Percentiles rank a stretch among this genome's conserved stretches.
These are phyloP conservation scores for Morus bassanus DNA, from an alignment of 2,797 vertebrate species.

Conservation along the genomic window DNA sequence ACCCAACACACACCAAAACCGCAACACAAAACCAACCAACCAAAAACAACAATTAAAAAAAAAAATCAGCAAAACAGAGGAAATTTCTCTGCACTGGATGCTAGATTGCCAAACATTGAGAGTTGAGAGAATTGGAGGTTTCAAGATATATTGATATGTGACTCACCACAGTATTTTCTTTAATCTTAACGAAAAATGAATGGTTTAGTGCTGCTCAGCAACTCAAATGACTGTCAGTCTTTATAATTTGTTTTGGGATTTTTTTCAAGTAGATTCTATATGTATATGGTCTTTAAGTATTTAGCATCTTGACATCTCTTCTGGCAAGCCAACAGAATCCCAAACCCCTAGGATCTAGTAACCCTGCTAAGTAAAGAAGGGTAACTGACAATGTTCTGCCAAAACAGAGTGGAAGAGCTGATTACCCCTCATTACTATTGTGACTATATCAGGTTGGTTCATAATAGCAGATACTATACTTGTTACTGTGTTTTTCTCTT, in stretches of 20 bases:
- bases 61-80: not conserved
- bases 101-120: not conserved
- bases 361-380: not conserved
- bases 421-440: not conserved
- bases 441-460: not conserved
- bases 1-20: no score
- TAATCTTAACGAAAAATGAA: not conserved
- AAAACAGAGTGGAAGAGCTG: not conserved
- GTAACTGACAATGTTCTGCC: not conserved
- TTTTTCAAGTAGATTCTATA: not conserved
- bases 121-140: not conserved
- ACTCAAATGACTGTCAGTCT: not conserved
- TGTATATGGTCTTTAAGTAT: not conserved
- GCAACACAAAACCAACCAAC: no score
- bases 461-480: not conserved
- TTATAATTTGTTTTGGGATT: not conserved
- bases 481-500: not conserved
- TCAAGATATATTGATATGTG: not conserved
- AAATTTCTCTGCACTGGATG: not conserved
- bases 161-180: not conserved
- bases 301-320: not conserved
- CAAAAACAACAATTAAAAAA: no score
- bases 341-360: not conserved
- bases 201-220: not conserved
- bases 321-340: not conserved